A percentile compares a stretch with the other conserved stretches of the same genome.
phyloP scores from a whole-genome alignment of 2,888 invertebrate species.

The Trichogramma evanescens region DNA sequence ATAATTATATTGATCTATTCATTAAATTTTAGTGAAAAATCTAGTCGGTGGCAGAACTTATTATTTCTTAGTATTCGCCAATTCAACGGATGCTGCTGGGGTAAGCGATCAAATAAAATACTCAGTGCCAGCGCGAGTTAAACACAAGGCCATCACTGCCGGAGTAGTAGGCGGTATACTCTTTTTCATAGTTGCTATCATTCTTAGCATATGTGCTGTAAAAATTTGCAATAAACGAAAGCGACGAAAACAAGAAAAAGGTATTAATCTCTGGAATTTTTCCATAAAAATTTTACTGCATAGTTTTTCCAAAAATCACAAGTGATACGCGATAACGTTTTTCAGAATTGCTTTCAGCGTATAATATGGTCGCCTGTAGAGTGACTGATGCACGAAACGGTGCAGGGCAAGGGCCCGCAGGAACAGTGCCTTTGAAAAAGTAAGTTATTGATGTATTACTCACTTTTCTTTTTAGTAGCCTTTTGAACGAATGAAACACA shows the following conservation, averaged over 20 bases:
- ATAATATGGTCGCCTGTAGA: constrained; percentile 97
- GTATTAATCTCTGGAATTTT: constrained; percentile 49
- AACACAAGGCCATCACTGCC: constrained; percentile 92
- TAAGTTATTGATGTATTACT: constrained; percentile 54
- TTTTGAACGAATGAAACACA: not conserved
- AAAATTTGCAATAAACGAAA: constrained; percentile 97
- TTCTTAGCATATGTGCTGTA: constrained; percentile 93
- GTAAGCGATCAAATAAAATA: constrained; percentile 83
- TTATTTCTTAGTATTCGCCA: constrained; percentile 85
- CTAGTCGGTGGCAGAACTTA: constrained; percentile 85
- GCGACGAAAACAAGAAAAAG: constrained; percentile 95
- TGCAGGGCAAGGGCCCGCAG: constrained; percentile 62
- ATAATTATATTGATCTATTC: not conserved
- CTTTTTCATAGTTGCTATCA: constrained; percentile 95
- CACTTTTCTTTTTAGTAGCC: not conserved
- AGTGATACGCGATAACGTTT: constrained; percentile 23
- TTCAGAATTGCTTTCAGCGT: constrained; percentile 71
- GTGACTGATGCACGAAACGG: constrained; percentile 90
- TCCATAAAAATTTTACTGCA: constrained; percentile 1
- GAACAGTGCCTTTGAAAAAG: constrained; percentile 98
- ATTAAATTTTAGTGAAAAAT: constrained; percentile 67
- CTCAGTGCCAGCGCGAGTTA: constrained; percentile 82
- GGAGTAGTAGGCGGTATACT: constrained; percentile 94
- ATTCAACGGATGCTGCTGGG: constrained; percentile 73
- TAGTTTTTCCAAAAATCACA: not conserved